Conservation (phyloP, 1,140 invertebrate species). For the Akabosia matsudoensis region DNA sequence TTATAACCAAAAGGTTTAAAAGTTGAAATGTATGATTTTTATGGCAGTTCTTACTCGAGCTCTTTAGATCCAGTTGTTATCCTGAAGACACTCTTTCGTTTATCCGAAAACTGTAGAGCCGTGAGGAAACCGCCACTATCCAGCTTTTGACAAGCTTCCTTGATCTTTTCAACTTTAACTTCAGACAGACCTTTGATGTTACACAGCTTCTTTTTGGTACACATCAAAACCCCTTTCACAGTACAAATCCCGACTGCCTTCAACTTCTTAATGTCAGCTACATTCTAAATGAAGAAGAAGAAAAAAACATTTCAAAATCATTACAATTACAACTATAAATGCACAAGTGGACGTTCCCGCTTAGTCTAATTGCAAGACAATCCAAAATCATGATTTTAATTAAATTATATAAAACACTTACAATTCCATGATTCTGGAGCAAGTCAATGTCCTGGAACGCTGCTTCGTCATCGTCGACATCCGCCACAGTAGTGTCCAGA, state of each 20-base stretch:
- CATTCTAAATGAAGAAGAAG: slow-evolving; percentile 51
- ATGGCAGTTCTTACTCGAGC: slow-evolving; percentile 63
- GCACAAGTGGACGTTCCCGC: background rate
- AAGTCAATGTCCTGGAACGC: slow-evolving; percentile 59
- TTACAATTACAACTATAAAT: background rate
- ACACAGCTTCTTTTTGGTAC: slow-evolving; percentile 68
- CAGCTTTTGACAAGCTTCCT: slow-evolving; percentile 67
- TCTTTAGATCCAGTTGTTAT: slow-evolving; percentile 70
- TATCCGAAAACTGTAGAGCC: slow-evolving; percentile 68
- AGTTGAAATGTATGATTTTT: background rate
- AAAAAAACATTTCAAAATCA: background rate
- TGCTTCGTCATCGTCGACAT: slow-evolving; percentile 52
- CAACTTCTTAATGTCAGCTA: slow-evolving; percentile 71
- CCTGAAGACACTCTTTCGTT: slow-evolving; percentile 68
- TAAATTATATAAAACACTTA: slow-evolving; percentile 51
- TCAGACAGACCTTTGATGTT: slow-evolving; percentile 75
- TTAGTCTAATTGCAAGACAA: background rate
- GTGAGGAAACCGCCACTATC: slow-evolving; percentile 64
- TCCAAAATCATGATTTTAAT: slow-evolving; percentile 29
- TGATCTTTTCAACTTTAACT: slow-evolving; percentile 78
- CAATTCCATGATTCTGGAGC: slow-evolving; percentile 59
- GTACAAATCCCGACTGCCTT: slow-evolving; percentile 75
- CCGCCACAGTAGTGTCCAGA: slow-evolving; percentile 46
- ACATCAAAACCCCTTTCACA: slow-evolving; percentile 77
- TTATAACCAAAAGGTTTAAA: background rate